Evolutionary conservation across 1,140 invertebrate genomes (phyloP).

Genomic region (Bicyclus anynana): DNA sequence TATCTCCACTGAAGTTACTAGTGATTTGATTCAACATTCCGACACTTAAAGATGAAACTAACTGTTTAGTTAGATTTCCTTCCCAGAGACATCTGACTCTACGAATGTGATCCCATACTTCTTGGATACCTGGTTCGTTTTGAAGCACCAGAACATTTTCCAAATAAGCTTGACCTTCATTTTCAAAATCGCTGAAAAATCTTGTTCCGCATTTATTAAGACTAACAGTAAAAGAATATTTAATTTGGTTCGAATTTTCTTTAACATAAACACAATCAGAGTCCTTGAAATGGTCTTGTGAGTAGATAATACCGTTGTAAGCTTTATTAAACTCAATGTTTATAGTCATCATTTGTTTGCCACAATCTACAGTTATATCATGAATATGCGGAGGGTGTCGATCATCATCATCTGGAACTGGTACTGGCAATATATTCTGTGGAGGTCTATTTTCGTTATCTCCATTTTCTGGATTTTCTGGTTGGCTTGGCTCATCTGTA

Average conservation of each 20-base stretch:
- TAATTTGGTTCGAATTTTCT: slow-evolving; percentile 82
- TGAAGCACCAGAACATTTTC: slow-evolving; percentile 89
- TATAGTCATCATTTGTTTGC: slow-evolving; percentile 90
- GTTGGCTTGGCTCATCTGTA: slow-evolving; percentile 11
- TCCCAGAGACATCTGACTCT: slow-evolving; percentile 89
- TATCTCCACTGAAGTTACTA: slow-evolving; percentile 90
- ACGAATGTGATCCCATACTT: slow-evolving; percentile 89
- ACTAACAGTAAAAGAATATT: slow-evolving; percentile 86
- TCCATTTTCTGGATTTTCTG: slow-evolving; percentile 9
- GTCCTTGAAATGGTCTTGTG: slow-evolving; percentile 86
- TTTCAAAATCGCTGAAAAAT: slow-evolving; percentile 87
- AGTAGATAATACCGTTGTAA: slow-evolving; percentile 89
- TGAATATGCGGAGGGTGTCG: slow-evolving; percentile 87
- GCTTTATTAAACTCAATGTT: slow-evolving; percentile 86
- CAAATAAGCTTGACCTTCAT: slow-evolving; percentile 86
- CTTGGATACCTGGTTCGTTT: slow-evolving; percentile 88
- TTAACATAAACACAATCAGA: slow-evolving; percentile 85
- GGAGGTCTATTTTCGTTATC: slow-evolving; percentile 15
- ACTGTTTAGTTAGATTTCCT: slow-evolving; percentile 85
- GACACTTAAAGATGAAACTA: slow-evolving; percentile 85
- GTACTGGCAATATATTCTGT: slow-evolving; percentile 10
- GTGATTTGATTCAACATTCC: slow-evolving; percentile 89
- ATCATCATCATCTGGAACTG: slow-evolving; percentile 58
- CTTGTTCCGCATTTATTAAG: slow-evolving; percentile 89
- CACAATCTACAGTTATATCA: slow-evolving; percentile 85